Evolutionary conservation across 2,113 vertebrate genomes (phyloP).

Genomic region (Hypanus sabinus): DNA sequence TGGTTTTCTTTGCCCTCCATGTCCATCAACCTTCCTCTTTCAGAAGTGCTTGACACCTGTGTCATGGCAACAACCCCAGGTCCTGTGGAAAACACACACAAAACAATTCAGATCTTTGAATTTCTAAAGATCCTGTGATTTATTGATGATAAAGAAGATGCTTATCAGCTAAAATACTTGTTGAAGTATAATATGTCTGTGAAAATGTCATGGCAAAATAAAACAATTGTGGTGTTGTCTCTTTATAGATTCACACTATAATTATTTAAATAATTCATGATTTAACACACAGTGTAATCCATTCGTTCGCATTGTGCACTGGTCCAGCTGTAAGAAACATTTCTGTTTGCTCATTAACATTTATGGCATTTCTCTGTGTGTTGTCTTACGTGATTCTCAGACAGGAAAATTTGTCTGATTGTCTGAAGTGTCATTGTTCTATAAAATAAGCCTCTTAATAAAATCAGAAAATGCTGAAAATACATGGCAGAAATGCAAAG

Average conservation of each 20-base stretch:
- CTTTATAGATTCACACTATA: constrained; percentile 3
- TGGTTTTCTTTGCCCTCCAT: neutral
- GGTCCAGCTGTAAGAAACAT: neutral
- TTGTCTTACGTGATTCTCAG: neutral
- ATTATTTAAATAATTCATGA: neutral
- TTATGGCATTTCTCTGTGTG: neutral
- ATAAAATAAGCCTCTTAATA: neutral
- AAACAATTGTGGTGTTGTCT: neutral
- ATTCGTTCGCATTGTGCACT: neutral
- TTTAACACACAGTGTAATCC: constrained; percentile 4
- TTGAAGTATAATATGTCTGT: constrained; percentile 2
- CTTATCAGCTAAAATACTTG: constrained; percentile 34
- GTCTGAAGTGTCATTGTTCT: neutral
- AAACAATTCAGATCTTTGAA: constrained; percentile 36
- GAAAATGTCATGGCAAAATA: neutral
- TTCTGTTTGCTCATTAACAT: neutral
- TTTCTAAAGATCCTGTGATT: constrained; percentile 29
- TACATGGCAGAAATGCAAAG: neutral
- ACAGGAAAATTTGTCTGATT: neutral
- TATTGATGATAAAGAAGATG: constrained; percentile 6
- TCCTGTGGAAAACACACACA: constrained; percentile 32
- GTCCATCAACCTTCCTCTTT: constrained; percentile 31
- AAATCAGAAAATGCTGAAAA: neutral
- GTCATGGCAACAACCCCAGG: constrained; percentile 36
- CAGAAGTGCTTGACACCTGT: constrained; percentile 36